Evolutionary conservation across 2,113 vertebrate species (phyloP), one percentile per base, ranked within the genome.

Genomic region (Onychostoma macrolepis): DNA sequence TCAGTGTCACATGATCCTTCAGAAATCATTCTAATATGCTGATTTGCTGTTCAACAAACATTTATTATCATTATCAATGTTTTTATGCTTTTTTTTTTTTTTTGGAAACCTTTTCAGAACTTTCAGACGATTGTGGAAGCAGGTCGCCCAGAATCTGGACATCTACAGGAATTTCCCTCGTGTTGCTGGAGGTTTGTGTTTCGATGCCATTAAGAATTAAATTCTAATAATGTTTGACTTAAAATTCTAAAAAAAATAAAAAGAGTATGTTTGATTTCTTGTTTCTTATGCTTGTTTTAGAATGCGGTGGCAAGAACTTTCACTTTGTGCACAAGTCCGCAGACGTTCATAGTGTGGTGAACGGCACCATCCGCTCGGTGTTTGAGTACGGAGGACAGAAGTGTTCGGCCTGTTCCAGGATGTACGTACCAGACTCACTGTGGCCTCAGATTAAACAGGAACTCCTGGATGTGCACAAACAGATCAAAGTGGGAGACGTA

Each of bases 291-390:
- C 78, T 8, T 36, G 2, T 56, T 26, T 0, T 91, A 99, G 98
- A 99, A 92, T 99, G 98, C 0, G 98, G 98, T 0, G 98, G 98
- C 80, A 99, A 99, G 95, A 99, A 99, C 89, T 99, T 98, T 94
- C 98, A 99, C 93, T 97, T 99, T 0, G 96, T 99, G 15, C 98
- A 99, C 93, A 71, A 86, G 87, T 98, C 97, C 0, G 98, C 98
- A 0, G 95, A 99, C 0, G 89, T 97, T 36, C 87, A 56, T 87
- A 98, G 96, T 12, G 97, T 96, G 86, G 97, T 97, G 91, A 96
- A 87, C 3, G 97, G 97, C 2, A 97, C 97, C 0, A 91, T 99
- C 84, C 97, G 97, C 93, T 98, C 98, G 0, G 98, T 97, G 38
- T 99, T 99, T 0, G 98, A 99, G 93, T 99, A 96, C 4, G 94